Evolutionary conservation across 2,797 vertebrate species (phyloP), one percentile per base, ranked within the genome.

Genomic region (Nannoperca obscura): DNA sequence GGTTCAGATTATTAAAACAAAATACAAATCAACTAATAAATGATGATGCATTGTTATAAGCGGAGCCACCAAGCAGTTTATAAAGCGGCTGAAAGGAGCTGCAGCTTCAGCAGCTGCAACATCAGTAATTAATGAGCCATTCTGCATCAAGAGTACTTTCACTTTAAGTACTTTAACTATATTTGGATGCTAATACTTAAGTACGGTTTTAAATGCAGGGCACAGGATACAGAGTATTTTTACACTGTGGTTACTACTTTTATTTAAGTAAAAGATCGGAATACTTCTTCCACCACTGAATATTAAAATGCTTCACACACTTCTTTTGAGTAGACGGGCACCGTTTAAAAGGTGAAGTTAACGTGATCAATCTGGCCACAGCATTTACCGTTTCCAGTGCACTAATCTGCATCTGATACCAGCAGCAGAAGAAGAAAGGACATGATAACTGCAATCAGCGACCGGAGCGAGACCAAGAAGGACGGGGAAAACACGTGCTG

Each of bases 381-480:
- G 24, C 7, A n/a, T 57, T 73, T n/a, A 36, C 19, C 11, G 10
- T 66, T 53, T 32, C 2, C n/a, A 54, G 6, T 22, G 52, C 0
- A n/a, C 19, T 55, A 19, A 34, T 67, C 7, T 52, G 49, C 34
- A 58, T 74, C 64, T 65, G 74, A 83, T 75, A 79, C 70, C 44
- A 49, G 34, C 66, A 65, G 40, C 55, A 59, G 30, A 32, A 47
- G 8, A 61, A 42, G 44, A 74, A 32, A 19, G 20, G 38, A 47
- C 0, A 11, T 13, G 79, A 88, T 79, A 75, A 83, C 64, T 69
- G 60, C 47, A 61, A 74, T 66, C 78, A 67, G 75, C 30, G 4
- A 42, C 24, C 40, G 46, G 47, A 7, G 17, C 10, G 53, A 66
- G n/a, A 42, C 17, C 24, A 40, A 34, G 27, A 42, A 3, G 38